These are phyloP conservation scores for Pollenia angustigena DNA, from an alignment of 2,888 invertebrate genomes.

Conservation along the genomic window DNA sequence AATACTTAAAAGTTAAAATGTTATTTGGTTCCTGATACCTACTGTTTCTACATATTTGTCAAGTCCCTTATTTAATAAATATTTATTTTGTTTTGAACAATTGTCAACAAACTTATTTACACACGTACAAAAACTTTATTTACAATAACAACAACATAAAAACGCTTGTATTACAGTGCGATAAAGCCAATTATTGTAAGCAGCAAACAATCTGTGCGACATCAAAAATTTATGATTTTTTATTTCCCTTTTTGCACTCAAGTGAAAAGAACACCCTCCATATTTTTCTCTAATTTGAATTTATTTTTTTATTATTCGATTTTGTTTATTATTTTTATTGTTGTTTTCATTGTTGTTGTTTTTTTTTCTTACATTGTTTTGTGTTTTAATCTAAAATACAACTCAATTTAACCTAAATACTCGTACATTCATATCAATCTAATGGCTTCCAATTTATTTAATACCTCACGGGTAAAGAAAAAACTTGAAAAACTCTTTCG, in stretches of 20 bases:
- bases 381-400: constrained; percentile 9
- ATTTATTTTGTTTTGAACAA: not conserved
- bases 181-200: constrained; percentile 58
- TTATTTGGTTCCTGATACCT: not conserved
- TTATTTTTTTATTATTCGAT: not conserved
- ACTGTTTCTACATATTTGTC: no score
- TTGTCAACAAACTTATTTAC: not conserved
- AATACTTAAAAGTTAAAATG: no score
- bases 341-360: not conserved
- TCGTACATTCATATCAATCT: constrained; percentile 53
- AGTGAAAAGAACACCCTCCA: not conserved
- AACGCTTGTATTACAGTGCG: not conserved
- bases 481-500: not conserved
- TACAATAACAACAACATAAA: not conserved
- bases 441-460: constrained; percentile 68
- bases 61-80: not conserved
- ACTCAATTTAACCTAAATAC: constrained; percentile 66
- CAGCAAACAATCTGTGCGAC: constrained; percentile 35
- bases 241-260: not conserved
- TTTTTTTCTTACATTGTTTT: constrained; percentile 13
- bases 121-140: not conserved
- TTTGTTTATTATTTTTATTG: constrained; percentile 1
- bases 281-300: not conserved
- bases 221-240: constrained; percentile 4
- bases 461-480: constrained; percentile 38